Evolutionary conservation across 2,797 vertebrate genomes (phyloP).

Genomic region (Phalloptychus januarius): DNA sequence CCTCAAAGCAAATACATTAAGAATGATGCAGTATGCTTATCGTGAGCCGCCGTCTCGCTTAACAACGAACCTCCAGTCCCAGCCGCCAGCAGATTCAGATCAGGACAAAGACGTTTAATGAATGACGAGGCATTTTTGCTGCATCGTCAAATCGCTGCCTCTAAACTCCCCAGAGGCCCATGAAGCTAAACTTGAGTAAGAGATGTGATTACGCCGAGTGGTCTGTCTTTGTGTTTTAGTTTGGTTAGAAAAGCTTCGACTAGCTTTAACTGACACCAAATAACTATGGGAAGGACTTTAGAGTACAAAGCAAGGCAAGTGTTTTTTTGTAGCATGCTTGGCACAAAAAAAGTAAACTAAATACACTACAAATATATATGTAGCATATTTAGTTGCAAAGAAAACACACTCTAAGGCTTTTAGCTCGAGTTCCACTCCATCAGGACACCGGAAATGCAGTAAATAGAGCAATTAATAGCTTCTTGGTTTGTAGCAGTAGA

Average conservation of each 20-base stretch:
- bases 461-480: neutral
- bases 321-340: neutral
- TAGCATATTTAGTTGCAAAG: neutral
- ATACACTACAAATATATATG: neutral
- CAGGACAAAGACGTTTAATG: neutral
- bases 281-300: neutral
- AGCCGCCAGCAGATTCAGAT: slow-evolving; percentile 8
- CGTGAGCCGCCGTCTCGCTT: slow-evolving; percentile 47
- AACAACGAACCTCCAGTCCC: slow-evolving; percentile 40
- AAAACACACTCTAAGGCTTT: neutral
- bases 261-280: neutral
- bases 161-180: neutral
- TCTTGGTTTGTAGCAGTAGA: neutral
- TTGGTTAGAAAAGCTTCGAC: neutral
- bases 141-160: neutral
- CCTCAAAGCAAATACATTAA: slow-evolving; percentile 55
- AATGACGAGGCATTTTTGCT: neutral
- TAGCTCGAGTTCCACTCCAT: neutral
- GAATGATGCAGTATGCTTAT: slow-evolving; percentile 34
- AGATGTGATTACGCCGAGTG: neutral
- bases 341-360: too few relatives aligned
- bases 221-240: neutral
- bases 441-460: neutral
- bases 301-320: neutral
- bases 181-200: slow-evolving; percentile 38